Evolutionary conservation across 2,888 invertebrate species (phyloP), one percentile per base, ranked within the genome.

Genomic region (Troides aeacus): DNA sequence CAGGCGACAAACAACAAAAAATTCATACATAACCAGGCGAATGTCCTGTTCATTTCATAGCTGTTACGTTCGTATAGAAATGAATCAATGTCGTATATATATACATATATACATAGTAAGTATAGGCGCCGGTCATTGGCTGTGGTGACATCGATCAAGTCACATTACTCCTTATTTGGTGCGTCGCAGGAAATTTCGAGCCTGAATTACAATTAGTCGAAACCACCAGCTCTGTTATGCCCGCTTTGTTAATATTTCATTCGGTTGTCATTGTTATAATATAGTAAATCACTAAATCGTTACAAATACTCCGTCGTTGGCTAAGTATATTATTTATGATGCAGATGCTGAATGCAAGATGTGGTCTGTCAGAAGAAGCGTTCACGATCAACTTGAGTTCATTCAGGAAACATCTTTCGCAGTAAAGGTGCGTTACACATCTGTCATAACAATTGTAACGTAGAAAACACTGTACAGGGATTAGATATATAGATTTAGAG

Each of bases 371-470:
- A 56, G 18, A 70, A 67, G 63, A 39, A 17, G 62, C 53, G 66
- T 60, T 63, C 57, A 36, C 39, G 63, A 66, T 64, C 66, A 46
- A 30, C 46, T 57, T 23, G 46, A 67, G 56, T 62, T 50, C 68
- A 73, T 75, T 76, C 73, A 68, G 68, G 74, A 74, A 72, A 75
- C 79, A 79, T 79, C 80, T 81, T 81, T 80, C 73, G 74, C 53
- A n/a, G 64, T 66, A 80, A 88, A 89, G 88, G 89, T 89, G 89
- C 80, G 73, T 75, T 66, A 68, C 78, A 74, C 89, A 90, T 89
- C 90, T 89, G 89, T 83, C 72, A 50, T 17, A 18, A 15, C 50
- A 39, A 1, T 39, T 10, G 10, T 7, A 8, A 8, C 7, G 10
- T 39, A 39, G 10, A 39, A 39, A 10, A 39, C 30, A 3, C 30